Percentiles rank a stretch among this genome's conserved stretches.
phyloP scores from a whole-genome alignment of 2,797 vertebrate genomes.

The Ceryle rudis region DNA sequence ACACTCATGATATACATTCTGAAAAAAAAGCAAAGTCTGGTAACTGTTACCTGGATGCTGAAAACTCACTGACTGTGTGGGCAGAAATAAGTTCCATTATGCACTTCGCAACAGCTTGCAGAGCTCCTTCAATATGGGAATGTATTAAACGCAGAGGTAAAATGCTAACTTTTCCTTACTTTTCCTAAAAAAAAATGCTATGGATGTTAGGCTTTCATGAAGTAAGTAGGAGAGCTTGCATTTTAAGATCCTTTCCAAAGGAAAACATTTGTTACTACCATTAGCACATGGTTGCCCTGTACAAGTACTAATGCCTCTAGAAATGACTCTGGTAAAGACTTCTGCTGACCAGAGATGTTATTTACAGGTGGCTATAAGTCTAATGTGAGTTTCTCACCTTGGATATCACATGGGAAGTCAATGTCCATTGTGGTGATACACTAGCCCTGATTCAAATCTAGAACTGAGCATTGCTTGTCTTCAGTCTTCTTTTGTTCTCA shows the following conservation, averaged over 20 bases:
- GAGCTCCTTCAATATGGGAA: not conserved
- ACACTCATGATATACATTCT: not conserved
- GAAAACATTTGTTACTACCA: not conserved
- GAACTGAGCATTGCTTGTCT: not conserved
- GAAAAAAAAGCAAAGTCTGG: not conserved
- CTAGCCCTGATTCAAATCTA: not conserved
- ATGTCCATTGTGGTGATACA: not conserved
- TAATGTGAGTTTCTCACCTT: not conserved
- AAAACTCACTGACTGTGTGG: not conserved
- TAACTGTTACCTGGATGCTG: not conserved
- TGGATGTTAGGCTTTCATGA: not conserved
- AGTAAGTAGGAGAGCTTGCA: not conserved
- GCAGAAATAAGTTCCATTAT: slow-evolving; percentile 17
- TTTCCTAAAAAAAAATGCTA: not conserved
- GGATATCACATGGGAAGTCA: not conserved
- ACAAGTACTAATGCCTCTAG: not conserved
- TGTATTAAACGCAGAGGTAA: not conserved
- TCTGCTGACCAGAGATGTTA: not conserved
- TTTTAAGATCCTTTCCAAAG: not conserved
- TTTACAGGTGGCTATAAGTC: not conserved
- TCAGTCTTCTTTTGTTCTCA: not conserved
- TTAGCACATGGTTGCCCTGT: not conserved
- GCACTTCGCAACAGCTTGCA: not conserved
- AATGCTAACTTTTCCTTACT: not conserved
- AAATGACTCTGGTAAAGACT: not conserved